Evolutionary conservation across 2,797 vertebrate genomes (phyloP).

Genomic region (Xiphophorus birchmanni): DNA sequence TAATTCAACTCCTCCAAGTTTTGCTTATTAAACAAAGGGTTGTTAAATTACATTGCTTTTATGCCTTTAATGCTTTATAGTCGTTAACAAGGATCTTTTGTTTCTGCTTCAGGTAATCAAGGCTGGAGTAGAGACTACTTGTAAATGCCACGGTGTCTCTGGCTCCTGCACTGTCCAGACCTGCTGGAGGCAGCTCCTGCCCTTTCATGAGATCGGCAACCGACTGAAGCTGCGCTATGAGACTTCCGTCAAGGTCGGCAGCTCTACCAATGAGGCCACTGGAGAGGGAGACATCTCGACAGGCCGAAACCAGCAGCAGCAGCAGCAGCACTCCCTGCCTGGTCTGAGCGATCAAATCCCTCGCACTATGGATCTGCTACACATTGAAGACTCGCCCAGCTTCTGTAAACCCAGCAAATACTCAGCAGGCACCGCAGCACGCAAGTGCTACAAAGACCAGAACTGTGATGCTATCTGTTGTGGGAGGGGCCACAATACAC

Average conservation of each 20-base stretch:
- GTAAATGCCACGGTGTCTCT: slow-evolving; percentile 96
- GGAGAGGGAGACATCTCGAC: slow-evolving; percentile 93
- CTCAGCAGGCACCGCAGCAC: slow-evolving; percentile 90
- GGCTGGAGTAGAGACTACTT: slow-evolving; percentile 95
- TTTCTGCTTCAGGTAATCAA: slow-evolving; percentile 89
- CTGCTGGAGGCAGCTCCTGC: slow-evolving; percentile 96
- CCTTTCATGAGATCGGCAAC: slow-evolving; percentile 97
- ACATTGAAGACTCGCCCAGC: slow-evolving; percentile 98
- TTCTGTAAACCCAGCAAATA: slow-evolving; percentile 95
- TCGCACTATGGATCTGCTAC: slow-evolving; percentile 93
- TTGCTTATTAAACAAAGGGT: slow-evolving; percentile 59
- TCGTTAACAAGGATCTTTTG: slow-evolving; percentile 39
- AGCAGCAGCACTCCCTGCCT: slow-evolving; percentile 56
- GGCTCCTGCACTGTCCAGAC: slow-evolving; percentile 98
- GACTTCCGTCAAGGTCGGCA: slow-evolving; percentile 92
- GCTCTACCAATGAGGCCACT: slow-evolving; percentile 95
- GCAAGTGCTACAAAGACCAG: slow-evolving; percentile 98
- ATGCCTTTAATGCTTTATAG: slow-evolving; percentile 36
- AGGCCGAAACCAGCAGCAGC: slow-evolving; percentile 78
- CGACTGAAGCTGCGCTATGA: slow-evolving; percentile 97
- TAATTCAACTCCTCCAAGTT: slow-evolving; percentile 52
- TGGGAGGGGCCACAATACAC: slow-evolving; percentile 96
- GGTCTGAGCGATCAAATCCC: slow-evolving; percentile 89
- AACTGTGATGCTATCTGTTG: slow-evolving; percentile 99
- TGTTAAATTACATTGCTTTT: slow-evolving; percentile 37